Evolutionary conservation across 1,140 invertebrate species (phyloP).

Genomic region (Diorhabda carinulata): DNA sequence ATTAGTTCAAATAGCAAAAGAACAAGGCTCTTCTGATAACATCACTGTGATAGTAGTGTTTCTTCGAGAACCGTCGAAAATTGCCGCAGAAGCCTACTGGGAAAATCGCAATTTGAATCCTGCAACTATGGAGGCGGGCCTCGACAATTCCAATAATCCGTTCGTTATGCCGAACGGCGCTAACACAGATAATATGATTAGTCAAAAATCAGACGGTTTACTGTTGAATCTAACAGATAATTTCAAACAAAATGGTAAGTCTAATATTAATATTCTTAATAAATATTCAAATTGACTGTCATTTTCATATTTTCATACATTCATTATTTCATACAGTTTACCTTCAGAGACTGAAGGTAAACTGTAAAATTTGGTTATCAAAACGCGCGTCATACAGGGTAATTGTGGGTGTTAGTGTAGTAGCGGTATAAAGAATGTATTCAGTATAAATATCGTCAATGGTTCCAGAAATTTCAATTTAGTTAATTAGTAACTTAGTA

Average conservation of each 20-base stretch:
- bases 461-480: too few relatives aligned
- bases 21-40: constrained; percentile 76
- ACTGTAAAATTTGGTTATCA: too few relatives aligned
- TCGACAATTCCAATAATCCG: constrained; percentile 45
- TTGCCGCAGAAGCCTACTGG: constrained; percentile 52
- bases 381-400: too few relatives aligned
- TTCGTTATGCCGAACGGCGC: constrained; percentile 43
- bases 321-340: too few relatives aligned
- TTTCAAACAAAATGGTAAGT: constrained; percentile 37
- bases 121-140: constrained; percentile 39
- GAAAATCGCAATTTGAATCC: constrained; percentile 34
- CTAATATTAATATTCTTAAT: too few relatives aligned
- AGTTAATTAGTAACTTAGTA: too few relatives aligned
- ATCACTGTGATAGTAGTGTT: constrained; percentile 86
- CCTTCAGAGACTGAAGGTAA: too few relatives aligned
- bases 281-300: too few relatives aligned
- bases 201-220: constrained; percentile 32
- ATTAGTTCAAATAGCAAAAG: constrained; percentile 70
- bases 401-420: too few relatives aligned
- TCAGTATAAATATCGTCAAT: too few relatives aligned
- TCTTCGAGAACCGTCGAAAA: constrained; percentile 66
- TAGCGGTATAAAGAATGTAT: too few relatives aligned
- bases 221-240: constrained; percentile 38
- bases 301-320: too few relatives aligned
- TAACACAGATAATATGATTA: constrained; percentile 29